Base-by-base conservation (phyloP, 1,140 invertebrate species). In the Pogonognathellus flavescens region DNA sequence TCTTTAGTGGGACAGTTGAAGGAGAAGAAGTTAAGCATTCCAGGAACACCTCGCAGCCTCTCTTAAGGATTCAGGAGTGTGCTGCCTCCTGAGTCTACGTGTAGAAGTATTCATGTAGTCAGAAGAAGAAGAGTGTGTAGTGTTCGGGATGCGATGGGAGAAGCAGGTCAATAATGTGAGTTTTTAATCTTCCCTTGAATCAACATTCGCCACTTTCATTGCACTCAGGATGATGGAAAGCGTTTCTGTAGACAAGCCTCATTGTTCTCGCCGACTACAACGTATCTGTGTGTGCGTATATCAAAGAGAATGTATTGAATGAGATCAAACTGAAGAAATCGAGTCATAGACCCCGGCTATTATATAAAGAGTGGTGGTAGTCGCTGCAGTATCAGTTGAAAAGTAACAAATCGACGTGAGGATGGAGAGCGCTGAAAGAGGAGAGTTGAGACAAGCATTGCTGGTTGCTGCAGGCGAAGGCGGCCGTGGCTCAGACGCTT, bases 101-200 rank as follows among this genome's bases (percentile, higher is more conserved):
- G 53, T 13, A 9, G 53, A 57, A 57, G n/a, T 41, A 41, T 41
- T 41, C 31, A 41, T 41, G 31, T 41, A 41, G 31, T 41, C 31
- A 41, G 31, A 41, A 41, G 31, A 41, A 41, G 31, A 41, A 1
- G 31, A 41, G 31, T 41, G 31, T 41, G 1, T 41, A 41, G 31
- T 41, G 6, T 1, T 41, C 2, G 31, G 31, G 6, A 3, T 41
- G 31, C 31, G 1, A 41, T 66, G 62, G 62, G 25, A 25, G 62
- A 66, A 66, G 62, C 20, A 66, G 62, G 62, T 66, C 62, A 66
- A 66, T 66, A 66, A 66, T 66, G 20, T 22, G 62, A 66, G 62
- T 66, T 66, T 66, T 66, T 25, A 66, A 66, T 66, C 62, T 66
- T 31, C 62, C 25, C 62, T 66, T 66, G 62, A 66, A 66, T 66